Evolutionary conservation across 53 echinoderm and acorn worm genomes (phyloP), one percentile per base, ranked within the genome.

Genomic region (Echinarachnius parma): DNA sequence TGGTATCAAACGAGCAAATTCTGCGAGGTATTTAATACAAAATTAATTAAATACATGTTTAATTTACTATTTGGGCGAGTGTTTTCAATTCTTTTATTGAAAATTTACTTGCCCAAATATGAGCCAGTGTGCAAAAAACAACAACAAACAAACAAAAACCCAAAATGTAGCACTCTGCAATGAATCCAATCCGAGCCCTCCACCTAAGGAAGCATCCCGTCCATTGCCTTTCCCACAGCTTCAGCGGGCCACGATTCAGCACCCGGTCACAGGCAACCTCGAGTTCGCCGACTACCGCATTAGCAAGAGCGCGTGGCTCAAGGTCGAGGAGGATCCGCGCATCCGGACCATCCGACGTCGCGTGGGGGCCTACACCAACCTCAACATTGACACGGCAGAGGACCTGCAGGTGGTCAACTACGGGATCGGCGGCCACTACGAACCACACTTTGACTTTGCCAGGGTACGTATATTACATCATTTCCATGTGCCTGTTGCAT

Each of bases 371-470:
- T 77, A 82, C 52, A 77, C 92, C 4, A 80, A 81, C 18, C 66
- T 98, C 30, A 80, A 85, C 21, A 69, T 98, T n/a, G 42, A 77
- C 11, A 98, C 98, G 22, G 98, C 98, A 4, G 98, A 98, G 55
- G 98, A 92, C 33, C 62, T 98, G 30, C 98, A 98, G 98, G 98
- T 93, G 33, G 96, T 90, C 13, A 96, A 96, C 53, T 96, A 96
- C 55, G 96, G 96, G 19, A 91, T 96, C 46, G 96, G 91, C 16
- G 96, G 96, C 7, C 96, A 96, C 53, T 96, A 96, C 47, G 96
- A 96, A 49, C 96, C 96, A 47, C 96, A 96, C 64, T 96, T 96
- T 84, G 96, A 96, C 54, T 96, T 96, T 85, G 90, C 96, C 15
- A 85, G 96, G 64, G 95, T 94, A 76, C 81, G 95, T 90, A 59